Conservation (phyloP, 1,140 invertebrate species). For the Tigriopus japonicus region DNA sequence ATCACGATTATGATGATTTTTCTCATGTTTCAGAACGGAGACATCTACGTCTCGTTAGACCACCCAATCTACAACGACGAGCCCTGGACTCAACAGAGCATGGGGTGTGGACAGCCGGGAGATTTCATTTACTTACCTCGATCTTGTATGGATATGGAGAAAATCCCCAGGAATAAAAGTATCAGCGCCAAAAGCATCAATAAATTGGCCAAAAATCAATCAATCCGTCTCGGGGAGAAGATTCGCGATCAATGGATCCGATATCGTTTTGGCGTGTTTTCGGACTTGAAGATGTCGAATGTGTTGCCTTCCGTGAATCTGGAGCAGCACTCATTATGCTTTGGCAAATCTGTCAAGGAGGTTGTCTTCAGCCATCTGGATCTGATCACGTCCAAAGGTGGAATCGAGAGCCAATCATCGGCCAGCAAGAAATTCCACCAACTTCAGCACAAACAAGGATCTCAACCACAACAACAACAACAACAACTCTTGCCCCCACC, state of each 20-base stretch:
- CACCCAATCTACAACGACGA: constrained; percentile 32
- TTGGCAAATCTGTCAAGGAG: neutral
- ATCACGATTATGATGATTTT: neutral
- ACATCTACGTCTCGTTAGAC: constrained; percentile 31
- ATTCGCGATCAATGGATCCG: constrained; percentile 42
- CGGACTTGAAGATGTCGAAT: constrained; percentile 31
- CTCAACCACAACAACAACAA: no score
- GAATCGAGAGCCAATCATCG: no score
- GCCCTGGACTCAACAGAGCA: constrained; percentile 37
- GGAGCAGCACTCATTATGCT: constrained; percentile 1
- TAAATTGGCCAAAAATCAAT: constrained; percentile 10
- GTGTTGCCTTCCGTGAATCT: neutral
- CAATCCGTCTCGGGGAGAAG: constrained; percentile 25
- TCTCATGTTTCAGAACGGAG: constrained; percentile 1
- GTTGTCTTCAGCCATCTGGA: neutral
- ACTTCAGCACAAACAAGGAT: neutral
- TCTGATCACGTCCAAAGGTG: neutral
- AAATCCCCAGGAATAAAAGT: no score
- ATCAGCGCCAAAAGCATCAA: constrained; percentile 14
- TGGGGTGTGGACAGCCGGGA: constrained; percentile 35
- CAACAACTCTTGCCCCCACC: no score
- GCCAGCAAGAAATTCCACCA: neutral
- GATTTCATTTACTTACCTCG: constrained; percentile 37
- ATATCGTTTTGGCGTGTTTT: constrained; percentile 47
- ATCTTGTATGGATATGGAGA: constrained; percentile 20